Base-by-base conservation (phyloP, 2,113 vertebrate genomes). In the Onychostoma macrolepis region DNA sequence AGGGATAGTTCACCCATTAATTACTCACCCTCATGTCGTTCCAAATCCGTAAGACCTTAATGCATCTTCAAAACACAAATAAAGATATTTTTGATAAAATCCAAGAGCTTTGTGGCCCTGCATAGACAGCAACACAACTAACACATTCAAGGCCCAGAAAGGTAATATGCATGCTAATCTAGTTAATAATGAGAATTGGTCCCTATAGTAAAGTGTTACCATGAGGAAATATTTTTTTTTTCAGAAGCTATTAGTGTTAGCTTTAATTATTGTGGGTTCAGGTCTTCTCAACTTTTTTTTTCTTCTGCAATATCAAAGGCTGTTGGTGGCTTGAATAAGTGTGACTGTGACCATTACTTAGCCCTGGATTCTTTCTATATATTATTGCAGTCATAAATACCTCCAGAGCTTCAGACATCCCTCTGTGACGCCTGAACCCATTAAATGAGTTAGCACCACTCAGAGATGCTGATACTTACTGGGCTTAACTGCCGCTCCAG, bases 351-450 rank as follows among this genome's bases (percentile, higher is more conserved):
- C 50, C 50, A 75, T 89, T 87, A 84, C 78, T 69, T 75, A 69
- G 82, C 81, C 79, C 48, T 58, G 38, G 30, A 84, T 88, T 87
- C 87, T 87, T 76, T 75, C 77, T 79, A 30, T 48, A 69, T 28
- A 53, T 84, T 80, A 90, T 89, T 88, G 76, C 88, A 72, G 88
- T 79, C 86, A 89, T 91, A 91, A 92, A 91, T 91, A 89, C 87
- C 83, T 74, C 50, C 24, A 79, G 81, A 28, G n/a, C 43, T 72
- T 41, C 63, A 79, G 77, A 53, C 84, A 81, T 24, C 45, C 69
- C 17, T 67, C 30, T 77, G 19, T 69, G 65, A 81, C 33, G 72
- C 67, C 36, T 78, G 12, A 36, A 50, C 48, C 58, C 63, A 88
- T 86, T 84, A 58, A 65, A 11, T 77, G 24, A 82, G 48, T 74